Conservation (phyloP, 2,113 vertebrate genomes). For the Riparia riparia region DNA sequence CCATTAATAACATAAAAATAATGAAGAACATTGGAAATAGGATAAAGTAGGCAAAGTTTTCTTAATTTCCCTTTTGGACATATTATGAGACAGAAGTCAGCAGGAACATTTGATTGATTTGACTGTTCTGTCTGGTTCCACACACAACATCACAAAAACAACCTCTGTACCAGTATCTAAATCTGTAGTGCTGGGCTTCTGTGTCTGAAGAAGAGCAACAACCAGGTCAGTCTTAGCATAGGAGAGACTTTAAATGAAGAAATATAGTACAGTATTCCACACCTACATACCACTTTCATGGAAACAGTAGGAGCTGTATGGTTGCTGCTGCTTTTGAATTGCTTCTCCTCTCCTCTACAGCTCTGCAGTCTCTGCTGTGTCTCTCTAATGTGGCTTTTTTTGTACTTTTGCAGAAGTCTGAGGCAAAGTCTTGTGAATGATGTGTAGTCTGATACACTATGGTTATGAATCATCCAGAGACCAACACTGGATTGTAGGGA, state of each 20-base stretch:
- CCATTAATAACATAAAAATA: background rate
- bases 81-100: background rate
- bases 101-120: background rate
- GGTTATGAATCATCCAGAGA: background rate
- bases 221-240: background rate
- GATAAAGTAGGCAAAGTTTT: background rate
- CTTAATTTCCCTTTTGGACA: background rate
- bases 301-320: background rate
- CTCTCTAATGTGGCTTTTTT: background rate
- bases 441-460: background rate
- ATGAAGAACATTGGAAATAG: background rate
- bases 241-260: background rate
- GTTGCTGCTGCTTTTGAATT: background rate
- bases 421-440: background rate
- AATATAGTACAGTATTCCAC: background rate
- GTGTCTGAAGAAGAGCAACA: background rate
- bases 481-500: accelerated
- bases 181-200: background rate
- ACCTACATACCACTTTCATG: background rate
- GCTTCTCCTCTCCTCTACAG: background rate
- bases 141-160: background rate
- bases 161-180: background rate
- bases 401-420: background rate
- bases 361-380: background rate
- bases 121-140: background rate